phyloP scores from a whole-genome alignment of 2,113 vertebrate genomes.

The Peucedramus taeniatus region DNA sequence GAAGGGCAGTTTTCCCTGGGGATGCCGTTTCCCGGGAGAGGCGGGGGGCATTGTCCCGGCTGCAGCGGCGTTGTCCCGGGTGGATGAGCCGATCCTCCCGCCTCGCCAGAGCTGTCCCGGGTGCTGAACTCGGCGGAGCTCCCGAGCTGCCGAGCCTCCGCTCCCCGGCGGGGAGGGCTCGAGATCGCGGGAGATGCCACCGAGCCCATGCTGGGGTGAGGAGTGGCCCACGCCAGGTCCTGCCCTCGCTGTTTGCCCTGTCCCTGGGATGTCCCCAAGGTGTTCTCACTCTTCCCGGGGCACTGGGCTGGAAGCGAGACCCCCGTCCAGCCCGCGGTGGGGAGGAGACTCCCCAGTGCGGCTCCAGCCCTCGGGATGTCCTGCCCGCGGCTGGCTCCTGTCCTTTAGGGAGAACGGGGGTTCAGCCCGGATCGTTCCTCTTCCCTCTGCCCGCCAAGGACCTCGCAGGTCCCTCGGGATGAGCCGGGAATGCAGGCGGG shows the following conservation, averaged over 20 bases:
- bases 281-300: background rate
- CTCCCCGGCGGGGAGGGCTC: fast-evolving
- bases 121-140: background rate
- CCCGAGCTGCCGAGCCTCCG: background rate
- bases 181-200: background rate
- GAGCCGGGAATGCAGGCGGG: background rate
- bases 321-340: fast-evolving
- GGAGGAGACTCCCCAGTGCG: background rate
- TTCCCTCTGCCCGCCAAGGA: background rate
- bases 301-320: background rate
- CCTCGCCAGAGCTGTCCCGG: background rate
- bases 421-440: fast-evolving
- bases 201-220: fast-evolving
- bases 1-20: background rate
- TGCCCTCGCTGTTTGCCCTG: background rate
- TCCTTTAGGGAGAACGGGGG: background rate
- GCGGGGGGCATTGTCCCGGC: background rate
- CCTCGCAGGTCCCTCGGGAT: fast-evolving
- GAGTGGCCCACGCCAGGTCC: background rate
- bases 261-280: background rate
- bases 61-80: too few species aligned
- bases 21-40: background rate
- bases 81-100: fast-evolving
- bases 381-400: fast-evolving
- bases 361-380: background rate